phyloP scores from a whole-genome alignment of 2,888 invertebrate genomes.

The Drosophila mercatorum region DNA sequence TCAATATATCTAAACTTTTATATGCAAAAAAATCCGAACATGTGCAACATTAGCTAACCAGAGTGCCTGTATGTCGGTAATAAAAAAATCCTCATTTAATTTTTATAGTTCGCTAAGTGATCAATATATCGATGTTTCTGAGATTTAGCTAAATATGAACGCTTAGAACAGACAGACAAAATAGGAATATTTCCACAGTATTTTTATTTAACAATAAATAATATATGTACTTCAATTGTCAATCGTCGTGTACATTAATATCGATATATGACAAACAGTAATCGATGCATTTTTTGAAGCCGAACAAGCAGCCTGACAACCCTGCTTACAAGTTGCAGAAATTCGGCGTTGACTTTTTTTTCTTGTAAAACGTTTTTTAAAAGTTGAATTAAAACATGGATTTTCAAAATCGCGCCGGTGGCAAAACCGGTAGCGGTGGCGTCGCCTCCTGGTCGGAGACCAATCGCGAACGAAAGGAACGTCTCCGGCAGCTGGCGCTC shows the following conservation, averaged over 20 bases:
- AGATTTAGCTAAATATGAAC: neutral
- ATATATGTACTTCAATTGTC: neutral
- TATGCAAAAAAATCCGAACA: conserved; percentile 39
- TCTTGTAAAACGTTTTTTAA: conserved; percentile 9
- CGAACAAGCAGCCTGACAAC: conserved; percentile 3
- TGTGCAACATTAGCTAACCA: conserved; percentile 36
- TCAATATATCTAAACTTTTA: conserved; percentile 18
- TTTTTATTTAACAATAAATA: neutral
- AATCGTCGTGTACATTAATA: neutral
- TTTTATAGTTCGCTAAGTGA: neutral
- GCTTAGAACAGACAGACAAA: neutral
- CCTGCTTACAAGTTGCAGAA: conserved; percentile 1
- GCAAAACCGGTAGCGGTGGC: conserved; percentile 99
- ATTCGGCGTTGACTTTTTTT: conserved; percentile 17
- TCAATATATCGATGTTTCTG: conserved; percentile 11
- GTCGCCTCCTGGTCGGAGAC: conserved; percentile 99
- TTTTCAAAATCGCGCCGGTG: conserved; percentile 99
- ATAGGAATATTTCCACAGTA: neutral
- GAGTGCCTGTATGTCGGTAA: conserved; percentile 3
- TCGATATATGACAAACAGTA: neutral
- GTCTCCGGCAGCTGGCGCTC: conserved; percentile 96
- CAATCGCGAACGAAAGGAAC: conserved; percentile 97
- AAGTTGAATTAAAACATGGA: conserved; percentile 89
- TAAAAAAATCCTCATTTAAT: neutral
- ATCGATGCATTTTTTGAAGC: neutral